Evolutionary conservation across 1,140 invertebrate species (phyloP).

Genomic region (Caenorhabditis inopinata): DNA sequence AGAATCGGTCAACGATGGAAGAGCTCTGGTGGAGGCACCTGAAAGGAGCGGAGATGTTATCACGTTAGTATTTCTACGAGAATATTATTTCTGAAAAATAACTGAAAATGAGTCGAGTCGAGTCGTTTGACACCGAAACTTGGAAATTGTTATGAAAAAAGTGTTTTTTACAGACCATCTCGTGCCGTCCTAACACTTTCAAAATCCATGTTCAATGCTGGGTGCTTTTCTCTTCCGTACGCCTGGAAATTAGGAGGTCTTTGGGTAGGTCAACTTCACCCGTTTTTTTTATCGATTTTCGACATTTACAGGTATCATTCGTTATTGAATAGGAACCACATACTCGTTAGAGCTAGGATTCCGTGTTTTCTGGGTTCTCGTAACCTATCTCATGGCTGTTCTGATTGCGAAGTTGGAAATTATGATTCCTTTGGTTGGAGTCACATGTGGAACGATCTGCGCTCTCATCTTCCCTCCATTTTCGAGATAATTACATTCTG

Average conservation of each 20-base stretch:
- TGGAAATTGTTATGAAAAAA: no score
- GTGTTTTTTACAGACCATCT: constrained; percentile 53
- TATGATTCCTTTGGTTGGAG: constrained; percentile 86
- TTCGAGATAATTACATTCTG: constrained; percentile 77
- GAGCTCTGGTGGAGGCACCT: constrained; percentile 51
- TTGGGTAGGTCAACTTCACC: constrained; percentile 53
- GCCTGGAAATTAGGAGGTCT: constrained; percentile 66
- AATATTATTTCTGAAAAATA: no score
- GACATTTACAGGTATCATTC: constrained; percentile 53
- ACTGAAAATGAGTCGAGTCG: no score
- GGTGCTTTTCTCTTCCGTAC: constrained; percentile 65
- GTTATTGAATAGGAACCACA: constrained; percentile 66
- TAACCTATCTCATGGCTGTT: constrained; percentile 75
- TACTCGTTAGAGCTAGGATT: constrained; percentile 63
- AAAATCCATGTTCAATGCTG: constrained; percentile 66
- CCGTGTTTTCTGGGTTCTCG: constrained; percentile 61
- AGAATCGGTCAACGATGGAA: constrained; percentile 49
- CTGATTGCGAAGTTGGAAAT: constrained; percentile 82
- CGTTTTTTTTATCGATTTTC: constrained; percentile 32
- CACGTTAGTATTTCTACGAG: no score
- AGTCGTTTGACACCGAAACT: no score
- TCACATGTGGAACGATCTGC: constrained; percentile 82
- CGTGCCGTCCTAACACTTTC: constrained; percentile 64
- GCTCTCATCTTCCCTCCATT: constrained; percentile 86
- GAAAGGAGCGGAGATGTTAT: constrained; percentile 62